phyloP scores from a whole-genome alignment of 2,888 invertebrate genomes.

The Oscheius sp. region DNA sequence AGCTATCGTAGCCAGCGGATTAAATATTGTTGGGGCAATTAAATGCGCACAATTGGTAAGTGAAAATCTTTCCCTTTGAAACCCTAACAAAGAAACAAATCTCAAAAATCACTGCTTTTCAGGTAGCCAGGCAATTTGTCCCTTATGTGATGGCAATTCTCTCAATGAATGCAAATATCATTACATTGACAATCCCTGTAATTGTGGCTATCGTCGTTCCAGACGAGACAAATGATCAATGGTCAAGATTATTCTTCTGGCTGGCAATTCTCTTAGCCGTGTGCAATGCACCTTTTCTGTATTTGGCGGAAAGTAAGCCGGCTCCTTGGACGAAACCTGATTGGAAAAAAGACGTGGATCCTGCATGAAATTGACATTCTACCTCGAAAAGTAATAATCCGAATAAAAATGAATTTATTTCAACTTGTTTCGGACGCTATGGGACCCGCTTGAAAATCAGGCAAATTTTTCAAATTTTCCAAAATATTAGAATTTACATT shows the following conservation, averaged over 20 bases:
- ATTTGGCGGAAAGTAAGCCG: conserved; percentile 45
- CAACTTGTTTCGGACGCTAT: no score
- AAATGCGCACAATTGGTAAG: conserved; percentile 60
- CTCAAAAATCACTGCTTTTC: not conserved
- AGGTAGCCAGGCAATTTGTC: conserved; percentile 56
- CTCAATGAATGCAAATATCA: conserved; percentile 43
- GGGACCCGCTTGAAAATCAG: no score
- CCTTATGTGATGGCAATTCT: conserved; percentile 56
- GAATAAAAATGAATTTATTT: no score
- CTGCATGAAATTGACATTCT: no score
- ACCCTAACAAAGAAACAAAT: no score
- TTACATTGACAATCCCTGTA: conserved; percentile 49
- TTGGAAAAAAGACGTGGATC: conserved; percentile 31
- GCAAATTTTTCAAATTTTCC: no score
- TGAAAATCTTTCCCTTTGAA: not conserved
- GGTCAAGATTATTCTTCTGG: conserved; percentile 44
- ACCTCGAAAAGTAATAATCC: no score
- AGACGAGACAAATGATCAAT: conserved; percentile 48
- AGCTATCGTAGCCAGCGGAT: conserved; percentile 55
- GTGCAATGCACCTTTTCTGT: conserved; percentile 48
- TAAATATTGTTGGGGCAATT: conserved; percentile 62
- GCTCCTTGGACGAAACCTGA: conserved; percentile 46
- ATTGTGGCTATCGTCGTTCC: conserved; percentile 48
- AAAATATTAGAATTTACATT: no score
- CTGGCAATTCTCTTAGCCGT: conserved; percentile 40